Evolutionary conservation across 2,797 vertebrate species (phyloP), one percentile per base, ranked within the genome.

Genomic region (Eulemur albifrons): DNA sequence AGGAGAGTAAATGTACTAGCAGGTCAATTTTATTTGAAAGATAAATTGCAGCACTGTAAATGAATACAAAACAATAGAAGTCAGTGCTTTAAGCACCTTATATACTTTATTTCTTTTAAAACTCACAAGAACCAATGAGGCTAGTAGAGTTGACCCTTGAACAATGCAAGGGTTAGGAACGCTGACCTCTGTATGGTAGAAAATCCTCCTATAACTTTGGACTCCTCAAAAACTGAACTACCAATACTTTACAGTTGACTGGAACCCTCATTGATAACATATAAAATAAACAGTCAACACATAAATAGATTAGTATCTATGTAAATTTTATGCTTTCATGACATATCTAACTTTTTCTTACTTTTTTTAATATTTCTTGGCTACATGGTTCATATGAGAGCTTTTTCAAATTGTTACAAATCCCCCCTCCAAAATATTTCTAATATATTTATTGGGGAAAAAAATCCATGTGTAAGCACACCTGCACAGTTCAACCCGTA

Each of bases 21-120:
- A 90, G 52, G 48, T 50, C 32, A 83, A 52, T 30, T 80, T 94
- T 95, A 77, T 85, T 92, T 89, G 89, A 87, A 87, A 93, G 73
- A 75, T 72, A 67, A 94, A 73, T 90, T 25, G 15, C 35, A 59
- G 35, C 4, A 32, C 25, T 93, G 32, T 67, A 40, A 63, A 63
- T 72, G 35, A 91, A 70, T 70, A 48, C 0, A 88, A 48, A 45
- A 45, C 48, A 45, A 65, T n/a, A 57, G 18, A 23, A 89, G 11
- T 80, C 15, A 13, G 11, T 92, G 15, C 48, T 43, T 86, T 76
- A 72, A 67, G 23, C 17, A 77, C 7, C 75, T 88, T 75, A 23
- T 4, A 45, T 59, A 48, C 38, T 91, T 70, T n/a, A 54, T 48
- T 82, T 83, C 23, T 69, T 79, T 76, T 87, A 35, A 57, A 88